phyloP scores from a whole-genome alignment of 2,797 vertebrate genomes.

The Momotus momota region DNA sequence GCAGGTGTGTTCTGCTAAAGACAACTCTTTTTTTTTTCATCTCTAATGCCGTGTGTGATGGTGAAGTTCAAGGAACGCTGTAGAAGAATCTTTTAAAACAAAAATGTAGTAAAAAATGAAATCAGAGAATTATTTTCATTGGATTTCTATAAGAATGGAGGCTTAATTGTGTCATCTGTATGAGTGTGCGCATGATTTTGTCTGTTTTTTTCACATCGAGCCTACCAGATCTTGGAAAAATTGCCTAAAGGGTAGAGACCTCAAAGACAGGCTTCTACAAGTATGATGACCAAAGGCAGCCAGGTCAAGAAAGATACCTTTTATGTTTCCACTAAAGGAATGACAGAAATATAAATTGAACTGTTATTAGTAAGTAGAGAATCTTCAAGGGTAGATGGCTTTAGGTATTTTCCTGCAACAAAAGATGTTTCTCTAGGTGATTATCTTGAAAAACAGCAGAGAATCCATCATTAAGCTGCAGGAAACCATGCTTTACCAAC shows the following conservation, averaged over 20 bases:
- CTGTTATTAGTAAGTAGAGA: not conserved
- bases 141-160: not conserved
- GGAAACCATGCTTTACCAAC: not conserved
- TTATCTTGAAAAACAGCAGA: not conserved
- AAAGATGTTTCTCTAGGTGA: not conserved
- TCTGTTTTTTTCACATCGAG: not conserved
- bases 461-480: slow-evolving; percentile 3
- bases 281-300: not conserved
- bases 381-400: not conserved
- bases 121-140: not conserved
- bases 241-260: not conserved
- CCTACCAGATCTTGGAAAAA: not conserved
- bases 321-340: not conserved
- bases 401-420: not conserved
- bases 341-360: not conserved
- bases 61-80: not conserved
- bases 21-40: not conserved
- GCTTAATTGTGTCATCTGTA: not conserved
- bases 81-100: not conserved
- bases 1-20: not conserved
- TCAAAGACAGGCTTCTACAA: not conserved
- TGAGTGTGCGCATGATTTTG: not conserved
- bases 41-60: not conserved
- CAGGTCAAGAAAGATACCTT: not conserved
- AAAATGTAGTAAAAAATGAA: not conserved